Conservation (phyloP, 2,113 vertebrate genomes). For the Phalacrocorax brasilianus region DNA sequence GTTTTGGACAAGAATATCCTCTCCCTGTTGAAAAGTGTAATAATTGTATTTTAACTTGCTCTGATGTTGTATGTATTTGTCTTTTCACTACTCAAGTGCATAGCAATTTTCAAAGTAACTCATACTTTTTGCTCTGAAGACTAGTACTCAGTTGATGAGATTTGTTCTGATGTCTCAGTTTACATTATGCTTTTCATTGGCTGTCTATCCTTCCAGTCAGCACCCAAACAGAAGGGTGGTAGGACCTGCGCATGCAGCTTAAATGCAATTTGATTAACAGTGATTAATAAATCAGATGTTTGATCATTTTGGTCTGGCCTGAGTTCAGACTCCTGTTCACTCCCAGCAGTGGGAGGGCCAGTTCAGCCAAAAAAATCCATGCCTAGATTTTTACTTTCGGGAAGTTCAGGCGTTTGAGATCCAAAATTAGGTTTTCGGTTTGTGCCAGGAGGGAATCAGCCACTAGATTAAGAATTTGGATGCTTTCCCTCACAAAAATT, state of each 20-base stretch:
- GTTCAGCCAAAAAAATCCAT: conserved; percentile 25
- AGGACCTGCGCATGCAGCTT: background rate
- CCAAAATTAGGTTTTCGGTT: conserved; percentile 58
- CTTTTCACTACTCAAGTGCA: background rate
- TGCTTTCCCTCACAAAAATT: conserved; percentile 45
- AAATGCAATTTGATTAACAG: background rate
- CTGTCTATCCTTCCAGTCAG: background rate
- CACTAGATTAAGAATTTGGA: conserved; percentile 47
- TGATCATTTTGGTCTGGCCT: conserved; percentile 22
- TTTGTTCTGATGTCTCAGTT: background rate
- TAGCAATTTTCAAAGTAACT: background rate
- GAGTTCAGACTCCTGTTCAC: conserved; percentile 12
- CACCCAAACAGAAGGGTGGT: background rate
- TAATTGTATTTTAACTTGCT: background rate
- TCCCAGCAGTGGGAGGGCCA: conserved; percentile 43
- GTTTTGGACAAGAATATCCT: background rate
- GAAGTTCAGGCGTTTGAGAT: conserved; percentile 47
- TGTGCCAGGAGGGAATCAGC: conserved; percentile 48
- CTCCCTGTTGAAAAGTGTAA: background rate
- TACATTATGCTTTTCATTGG: background rate
- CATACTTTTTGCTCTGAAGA: background rate
- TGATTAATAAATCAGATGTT: conserved; percentile 40
- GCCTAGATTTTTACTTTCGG: conserved; percentile 58
- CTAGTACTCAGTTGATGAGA: background rate
- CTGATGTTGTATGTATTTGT: background rate